These are phyloP conservation scores for Drosophila grimshawi DNA, from an alignment of 1,140 invertebrate genomes.

Conservation along the genomic window DNA sequence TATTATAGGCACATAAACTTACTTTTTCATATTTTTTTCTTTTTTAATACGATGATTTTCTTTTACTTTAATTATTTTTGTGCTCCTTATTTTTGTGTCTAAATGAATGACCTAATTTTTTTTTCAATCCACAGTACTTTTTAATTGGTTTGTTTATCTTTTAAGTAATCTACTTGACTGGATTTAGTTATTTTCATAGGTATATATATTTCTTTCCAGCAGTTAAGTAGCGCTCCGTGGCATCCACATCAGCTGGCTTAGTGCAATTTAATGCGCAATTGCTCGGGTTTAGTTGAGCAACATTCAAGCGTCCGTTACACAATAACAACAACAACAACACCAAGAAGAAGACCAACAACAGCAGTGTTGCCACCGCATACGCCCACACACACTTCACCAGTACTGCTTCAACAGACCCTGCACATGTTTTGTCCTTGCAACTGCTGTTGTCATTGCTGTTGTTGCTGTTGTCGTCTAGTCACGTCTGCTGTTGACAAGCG, in stretches of 20 bases:
- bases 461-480: conserved; percentile 66
- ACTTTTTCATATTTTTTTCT: no score
- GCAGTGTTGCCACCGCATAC: conserved; percentile 4
- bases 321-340: background rate
- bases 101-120: no score
- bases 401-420: conserved; percentile 24
- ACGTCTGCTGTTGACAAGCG: conserved; percentile 74
- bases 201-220: background rate
- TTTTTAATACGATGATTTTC: no score
- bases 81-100: no score
- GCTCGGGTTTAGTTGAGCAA: conserved; percentile 49
- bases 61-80: no score
- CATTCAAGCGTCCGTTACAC: conserved; percentile 24
- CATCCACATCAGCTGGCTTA: conserved; percentile 39
- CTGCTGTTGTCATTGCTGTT: conserved; percentile 35
- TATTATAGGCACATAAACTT: no score
- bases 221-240: background rate
- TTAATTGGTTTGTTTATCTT: background rate
- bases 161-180: background rate
- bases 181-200: background rate
- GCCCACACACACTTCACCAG: conserved; percentile 22
- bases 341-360: background rate
- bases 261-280: conserved; percentile 57
- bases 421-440: conserved; percentile 57
- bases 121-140: background rate